These are phyloP conservation scores for Rhinichthys osculus DNA, from an alignment of 2,797 vertebrate species.

Conservation along the genomic window DNA sequence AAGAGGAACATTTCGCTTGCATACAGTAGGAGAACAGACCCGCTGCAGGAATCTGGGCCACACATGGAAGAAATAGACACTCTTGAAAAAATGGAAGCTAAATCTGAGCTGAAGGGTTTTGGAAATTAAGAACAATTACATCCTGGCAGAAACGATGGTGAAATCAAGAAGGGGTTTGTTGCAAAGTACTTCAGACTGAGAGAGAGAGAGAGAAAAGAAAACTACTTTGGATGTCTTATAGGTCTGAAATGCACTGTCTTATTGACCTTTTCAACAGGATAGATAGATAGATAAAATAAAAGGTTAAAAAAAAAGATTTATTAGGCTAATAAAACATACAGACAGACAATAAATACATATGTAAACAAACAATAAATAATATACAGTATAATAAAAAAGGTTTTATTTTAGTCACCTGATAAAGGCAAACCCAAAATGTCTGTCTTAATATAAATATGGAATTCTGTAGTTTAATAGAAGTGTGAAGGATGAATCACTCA, in stretches of 20 bases:
- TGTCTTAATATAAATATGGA: not conserved
- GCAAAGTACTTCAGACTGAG: not conserved
- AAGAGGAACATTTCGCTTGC: constrained; percentile 45
- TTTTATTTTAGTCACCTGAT: not conserved
- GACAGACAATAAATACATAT: not conserved
- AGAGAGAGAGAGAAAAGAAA: not conserved
- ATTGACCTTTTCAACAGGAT: not conserved
- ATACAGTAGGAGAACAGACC: constrained; percentile 17
- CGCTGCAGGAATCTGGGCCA: constrained; percentile 42
- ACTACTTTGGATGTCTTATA: not conserved
- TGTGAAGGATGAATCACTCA: constrained; percentile 36
- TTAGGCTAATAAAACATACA: not conserved
- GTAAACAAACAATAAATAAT: not conserved
- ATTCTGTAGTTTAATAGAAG: not conserved
- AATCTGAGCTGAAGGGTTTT: constrained; percentile 14
- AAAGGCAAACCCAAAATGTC: not conserved
- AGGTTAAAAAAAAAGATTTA: rapidly evolving
- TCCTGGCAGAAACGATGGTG: constrained; percentile 10
- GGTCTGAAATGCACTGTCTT: not conserved
- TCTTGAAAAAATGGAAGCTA: constrained; percentile 41
- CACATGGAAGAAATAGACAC: constrained; percentile 42
- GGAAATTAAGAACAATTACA: constrained; percentile 40
- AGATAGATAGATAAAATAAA: not conserved
- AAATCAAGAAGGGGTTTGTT: not conserved
- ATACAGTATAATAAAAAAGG: not conserved